Percentiles rank a stretch among this genome's conserved stretches.
These are phyloP conservation scores for Entomobrya multifasciata DNA, from an alignment of 2,888 invertebrate genomes.

Conservation along the genomic window DNA sequence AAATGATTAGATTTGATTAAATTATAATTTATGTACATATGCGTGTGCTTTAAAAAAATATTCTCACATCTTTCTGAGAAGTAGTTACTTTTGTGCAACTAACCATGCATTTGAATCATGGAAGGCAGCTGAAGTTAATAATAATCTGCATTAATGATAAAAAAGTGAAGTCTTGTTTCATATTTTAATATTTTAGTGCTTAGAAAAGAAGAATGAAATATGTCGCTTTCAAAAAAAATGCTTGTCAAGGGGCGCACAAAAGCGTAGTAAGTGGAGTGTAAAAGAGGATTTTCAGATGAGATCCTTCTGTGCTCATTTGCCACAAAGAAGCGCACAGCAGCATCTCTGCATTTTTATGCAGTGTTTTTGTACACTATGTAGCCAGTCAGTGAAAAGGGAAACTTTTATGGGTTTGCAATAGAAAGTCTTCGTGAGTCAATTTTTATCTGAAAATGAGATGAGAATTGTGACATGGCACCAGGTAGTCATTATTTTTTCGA, in stretches of 20 bases:
- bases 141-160: no score
- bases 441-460: conserved; percentile 32
- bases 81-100: conserved; percentile 2
- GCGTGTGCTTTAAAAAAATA: no score
- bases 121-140: no score
- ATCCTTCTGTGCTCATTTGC: conserved; percentile 21
- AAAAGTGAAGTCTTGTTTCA: no score
- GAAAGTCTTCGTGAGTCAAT: conserved; percentile 51
- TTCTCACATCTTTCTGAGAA: neutral
- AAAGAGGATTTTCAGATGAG: conserved; percentile 52
- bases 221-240: conserved; percentile 24
- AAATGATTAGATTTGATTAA: no score
- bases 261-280: conserved; percentile 62
- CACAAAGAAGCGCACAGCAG: conserved; percentile 8
- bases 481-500: no score
- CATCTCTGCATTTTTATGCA: no score
- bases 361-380: no score
- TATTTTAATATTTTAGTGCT: no score
- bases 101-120: neutral
- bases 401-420: conserved; percentile 33
- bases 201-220: neutral
- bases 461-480: no score
- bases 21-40: no score
- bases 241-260: conserved; percentile 41
- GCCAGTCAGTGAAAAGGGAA: conserved; percentile 55